These are phyloP conservation scores for Anser brachyrhynchus DNA, from an alignment of 2,113 vertebrate genomes.

Conservation along the genomic window DNA sequence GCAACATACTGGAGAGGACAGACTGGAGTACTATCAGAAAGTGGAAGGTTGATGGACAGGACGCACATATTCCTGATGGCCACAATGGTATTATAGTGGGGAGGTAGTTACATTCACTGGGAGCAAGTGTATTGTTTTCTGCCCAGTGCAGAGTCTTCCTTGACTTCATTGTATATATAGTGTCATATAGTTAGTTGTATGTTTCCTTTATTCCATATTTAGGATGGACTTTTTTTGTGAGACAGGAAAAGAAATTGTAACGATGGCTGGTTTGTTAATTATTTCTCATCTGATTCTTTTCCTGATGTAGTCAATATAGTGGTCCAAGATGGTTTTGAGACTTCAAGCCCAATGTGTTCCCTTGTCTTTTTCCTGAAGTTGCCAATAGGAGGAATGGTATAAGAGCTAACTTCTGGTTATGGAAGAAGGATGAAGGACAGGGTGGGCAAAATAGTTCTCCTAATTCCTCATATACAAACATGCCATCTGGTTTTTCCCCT, in stretches of 20 bases:
- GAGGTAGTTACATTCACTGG: neutral
- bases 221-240: neutral
- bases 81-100: rapidly evolving
- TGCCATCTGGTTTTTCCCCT: neutral
- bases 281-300: neutral
- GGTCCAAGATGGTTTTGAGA: neutral
- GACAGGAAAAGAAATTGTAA: neutral
- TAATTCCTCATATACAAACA: neutral
- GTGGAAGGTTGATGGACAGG: neutral
- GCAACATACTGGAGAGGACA: neutral
- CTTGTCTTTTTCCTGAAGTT: neutral
- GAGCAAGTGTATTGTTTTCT: neutral
- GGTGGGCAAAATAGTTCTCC: neutral
- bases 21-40: neutral
- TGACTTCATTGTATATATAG: neutral
- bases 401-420: neutral
- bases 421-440: neutral
- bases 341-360: neutral
- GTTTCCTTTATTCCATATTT: neutral
- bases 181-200: neutral
- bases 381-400: neutral
- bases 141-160: neutral
- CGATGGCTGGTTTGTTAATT: neutral
- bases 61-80: neutral
- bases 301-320: neutral